Percentiles rank a stretch among this genome's conserved stretches.
Conservation (phyloP, 2,797 vertebrate genomes). For the Lepus oiostolus region DNA sequence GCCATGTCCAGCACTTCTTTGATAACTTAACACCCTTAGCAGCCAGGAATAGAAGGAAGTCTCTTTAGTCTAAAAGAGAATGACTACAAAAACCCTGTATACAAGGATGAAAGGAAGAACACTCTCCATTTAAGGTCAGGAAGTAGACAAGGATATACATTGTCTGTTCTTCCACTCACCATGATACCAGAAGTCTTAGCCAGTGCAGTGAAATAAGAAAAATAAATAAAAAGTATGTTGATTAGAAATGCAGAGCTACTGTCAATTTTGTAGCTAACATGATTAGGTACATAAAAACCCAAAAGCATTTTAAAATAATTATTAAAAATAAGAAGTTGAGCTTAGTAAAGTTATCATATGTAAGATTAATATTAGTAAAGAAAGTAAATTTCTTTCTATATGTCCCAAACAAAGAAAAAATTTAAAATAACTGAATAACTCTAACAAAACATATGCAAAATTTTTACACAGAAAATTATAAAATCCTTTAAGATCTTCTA, state of each 20-base stretch:
- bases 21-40: not conserved
- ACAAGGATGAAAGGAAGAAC: not conserved
- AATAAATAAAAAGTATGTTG: not conserved
- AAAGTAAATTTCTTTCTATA: conserved; percentile 1
- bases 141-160: not conserved
- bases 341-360: not conserved
- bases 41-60: not conserved
- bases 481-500: not conserved
- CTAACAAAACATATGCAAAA: not conserved
- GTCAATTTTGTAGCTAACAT: not conserved
- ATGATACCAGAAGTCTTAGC: not conserved
- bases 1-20: too few relatives aligned
- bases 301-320: not conserved
- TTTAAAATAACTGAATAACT: not conserved
- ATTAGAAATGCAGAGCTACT: not conserved
- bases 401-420: not conserved
- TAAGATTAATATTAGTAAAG: not conserved
- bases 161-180: not conserved
- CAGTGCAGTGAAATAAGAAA: not conserved
- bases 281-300: not conserved
- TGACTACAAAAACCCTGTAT: not conserved
- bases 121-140: not conserved
- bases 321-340: not conserved
- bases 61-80: not conserved
- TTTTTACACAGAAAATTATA: not conserved